Evolutionary conservation across 1,140 invertebrate genomes (phyloP).

Genomic region (Aphelinus certus): DNA sequence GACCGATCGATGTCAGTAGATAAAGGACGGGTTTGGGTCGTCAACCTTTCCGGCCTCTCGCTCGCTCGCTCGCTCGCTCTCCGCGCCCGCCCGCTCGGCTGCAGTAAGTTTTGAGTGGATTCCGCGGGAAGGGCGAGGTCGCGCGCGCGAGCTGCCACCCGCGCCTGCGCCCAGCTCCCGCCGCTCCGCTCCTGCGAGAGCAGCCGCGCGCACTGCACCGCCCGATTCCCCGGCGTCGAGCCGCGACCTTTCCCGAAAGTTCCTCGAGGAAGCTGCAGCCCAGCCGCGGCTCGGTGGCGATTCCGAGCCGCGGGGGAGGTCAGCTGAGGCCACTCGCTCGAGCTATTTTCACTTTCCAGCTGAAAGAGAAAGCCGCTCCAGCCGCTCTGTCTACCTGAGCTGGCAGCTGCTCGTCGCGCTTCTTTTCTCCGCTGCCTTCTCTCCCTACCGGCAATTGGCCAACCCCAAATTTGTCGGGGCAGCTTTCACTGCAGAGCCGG

Average conservation of each 20-base stretch:
- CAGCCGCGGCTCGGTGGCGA: too few species aligned
- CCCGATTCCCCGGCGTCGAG: too few species aligned
- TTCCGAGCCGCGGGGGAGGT: background rate
- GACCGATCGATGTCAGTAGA: slow-evolving; percentile 26
- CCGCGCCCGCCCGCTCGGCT: background rate
- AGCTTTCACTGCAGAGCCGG: background rate
- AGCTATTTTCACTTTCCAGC: slow-evolving; percentile 29
- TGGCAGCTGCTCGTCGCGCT: background rate
- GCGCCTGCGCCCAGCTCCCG: background rate
- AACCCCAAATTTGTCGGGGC: background rate
- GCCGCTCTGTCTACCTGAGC: too few species aligned
- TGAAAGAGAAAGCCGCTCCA: slow-evolving; percentile 29
- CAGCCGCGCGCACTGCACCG: background rate
- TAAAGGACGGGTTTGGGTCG: slow-evolving; percentile 28
- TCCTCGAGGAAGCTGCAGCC: too few species aligned
- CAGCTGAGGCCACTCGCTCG: background rate
- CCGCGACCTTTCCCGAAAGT: too few species aligned
- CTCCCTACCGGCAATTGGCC: background rate
- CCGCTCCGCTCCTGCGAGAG: background rate
- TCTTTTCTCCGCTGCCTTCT: background rate
- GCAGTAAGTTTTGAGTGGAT: background rate
- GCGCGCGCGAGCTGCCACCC: too few species aligned
- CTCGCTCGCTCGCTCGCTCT: slow-evolving; percentile 10
- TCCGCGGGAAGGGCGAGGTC: too few species aligned
- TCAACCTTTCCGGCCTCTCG: slow-evolving; percentile 24